These are phyloP conservation scores for Coreoperca whiteheadi DNA, from an alignment of 2,113 vertebrate species.

Conservation along the genomic window DNA sequence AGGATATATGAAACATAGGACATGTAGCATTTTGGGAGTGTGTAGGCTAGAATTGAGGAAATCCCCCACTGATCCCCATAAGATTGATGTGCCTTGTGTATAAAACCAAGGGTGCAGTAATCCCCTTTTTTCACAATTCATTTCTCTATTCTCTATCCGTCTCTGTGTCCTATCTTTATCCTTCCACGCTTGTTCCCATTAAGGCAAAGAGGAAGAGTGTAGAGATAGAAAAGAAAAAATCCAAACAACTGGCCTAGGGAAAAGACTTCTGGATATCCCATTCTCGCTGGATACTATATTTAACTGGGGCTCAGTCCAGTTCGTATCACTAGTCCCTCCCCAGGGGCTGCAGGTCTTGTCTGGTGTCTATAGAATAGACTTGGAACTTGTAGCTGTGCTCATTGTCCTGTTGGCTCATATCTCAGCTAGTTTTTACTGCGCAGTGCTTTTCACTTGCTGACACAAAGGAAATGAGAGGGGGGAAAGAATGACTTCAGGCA, in stretches of 20 bases:
- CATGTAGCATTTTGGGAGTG: slow-evolving; percentile 26
- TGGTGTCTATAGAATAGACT: slow-evolving; percentile 47
- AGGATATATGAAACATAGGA: slow-evolving; percentile 16
- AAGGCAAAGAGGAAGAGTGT: slow-evolving; percentile 82
- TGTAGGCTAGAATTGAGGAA: slow-evolving; percentile 53
- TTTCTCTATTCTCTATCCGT: slow-evolving; percentile 19
- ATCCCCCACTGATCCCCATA: slow-evolving; percentile 31
- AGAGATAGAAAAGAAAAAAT: slow-evolving; percentile 27
- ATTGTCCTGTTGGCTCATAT: slow-evolving; percentile 56
- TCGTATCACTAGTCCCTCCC: slow-evolving; percentile 82
- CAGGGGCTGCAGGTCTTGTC: slow-evolving; percentile 69
- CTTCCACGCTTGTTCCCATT: slow-evolving; percentile 80
- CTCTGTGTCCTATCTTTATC: slow-evolving; percentile 35
- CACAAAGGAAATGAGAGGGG: slow-evolving; percentile 54
- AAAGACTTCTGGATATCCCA: slow-evolving; percentile 79
- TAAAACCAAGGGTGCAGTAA: slow-evolving; percentile 15
- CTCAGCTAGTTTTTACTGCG: slow-evolving; percentile 31
- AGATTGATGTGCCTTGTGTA: slow-evolving; percentile 41
- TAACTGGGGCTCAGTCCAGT: slow-evolving; percentile 81
- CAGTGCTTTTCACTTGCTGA: slow-evolving; percentile 61
- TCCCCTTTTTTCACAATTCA: slow-evolving; percentile 16
- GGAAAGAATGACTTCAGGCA: slow-evolving; percentile 39
- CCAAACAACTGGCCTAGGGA: slow-evolving; percentile 34
- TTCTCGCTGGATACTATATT: slow-evolving; percentile 83
- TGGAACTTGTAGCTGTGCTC: slow-evolving; percentile 24